Percentiles rank a stretch among this genome's conserved stretches.
Conservation (phyloP, 2,888 invertebrate species). For the Agrotis clavis region DNA sequence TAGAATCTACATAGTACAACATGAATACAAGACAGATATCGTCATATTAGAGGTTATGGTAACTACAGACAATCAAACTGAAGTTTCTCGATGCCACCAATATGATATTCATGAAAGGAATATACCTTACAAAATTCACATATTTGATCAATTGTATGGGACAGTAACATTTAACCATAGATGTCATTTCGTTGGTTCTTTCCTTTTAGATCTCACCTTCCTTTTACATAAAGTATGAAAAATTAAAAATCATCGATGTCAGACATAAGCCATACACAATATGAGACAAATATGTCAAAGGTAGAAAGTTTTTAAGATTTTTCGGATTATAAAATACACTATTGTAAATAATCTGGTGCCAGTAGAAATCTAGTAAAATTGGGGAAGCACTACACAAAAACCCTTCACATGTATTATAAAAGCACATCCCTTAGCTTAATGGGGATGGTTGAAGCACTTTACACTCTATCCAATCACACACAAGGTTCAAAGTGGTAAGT, state of each 20-base stretch:
- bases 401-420: constrained; percentile 62
- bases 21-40: too few species aligned
- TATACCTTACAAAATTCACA: too few species aligned
- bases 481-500: constrained; percentile 48
- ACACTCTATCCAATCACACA: constrained; percentile 55
- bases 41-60: too few species aligned
- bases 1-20: too few species aligned
- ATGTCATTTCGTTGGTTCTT: too few species aligned
- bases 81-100: too few species aligned
- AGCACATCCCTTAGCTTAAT: constrained; percentile 64
- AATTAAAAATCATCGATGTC: not conserved
- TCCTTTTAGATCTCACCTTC: too few species aligned
- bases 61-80: too few species aligned
- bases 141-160: too few species aligned
- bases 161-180: too few species aligned
- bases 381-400: constrained; percentile 58
- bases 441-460: constrained; percentile 66
- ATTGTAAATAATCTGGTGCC: constrained; percentile 61
- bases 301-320: not conserved
- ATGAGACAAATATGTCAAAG: not conserved
- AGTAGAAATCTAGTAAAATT: constrained; percentile 46
- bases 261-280: not conserved
- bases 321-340: constrained; percentile 2
- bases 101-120: too few species aligned
- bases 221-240: not conserved